Evolutionary conservation across 1,140 invertebrate species (phyloP).

Genomic region (Whitmania pigra): DNA sequence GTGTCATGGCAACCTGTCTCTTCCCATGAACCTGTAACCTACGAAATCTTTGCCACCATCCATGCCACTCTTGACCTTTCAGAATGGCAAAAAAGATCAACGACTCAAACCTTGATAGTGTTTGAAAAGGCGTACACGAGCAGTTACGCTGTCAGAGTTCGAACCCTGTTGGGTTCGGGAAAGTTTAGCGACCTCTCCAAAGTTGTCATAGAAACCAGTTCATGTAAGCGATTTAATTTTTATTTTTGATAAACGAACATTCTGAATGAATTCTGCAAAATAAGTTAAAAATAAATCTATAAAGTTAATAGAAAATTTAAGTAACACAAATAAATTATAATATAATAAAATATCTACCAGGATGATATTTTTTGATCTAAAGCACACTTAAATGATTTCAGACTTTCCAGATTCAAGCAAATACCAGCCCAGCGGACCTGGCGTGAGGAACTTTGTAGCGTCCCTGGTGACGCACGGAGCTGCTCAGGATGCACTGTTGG

Average conservation of each 20-base stretch:
- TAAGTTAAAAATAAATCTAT: too few species aligned
- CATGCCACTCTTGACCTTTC: constrained; percentile 31
- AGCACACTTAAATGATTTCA: too few species aligned
- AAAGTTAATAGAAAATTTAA: too few species aligned
- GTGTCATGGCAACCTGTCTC: constrained; percentile 80
- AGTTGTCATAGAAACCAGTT: constrained; percentile 23
- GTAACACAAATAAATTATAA: too few species aligned
- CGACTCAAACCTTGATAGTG: constrained; percentile 47
- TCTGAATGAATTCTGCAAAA: too few species aligned
- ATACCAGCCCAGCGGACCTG: background rate
- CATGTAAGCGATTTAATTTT: background rate
- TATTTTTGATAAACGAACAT: too few species aligned
- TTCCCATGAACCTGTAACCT: constrained; percentile 55
- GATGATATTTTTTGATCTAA: too few species aligned
- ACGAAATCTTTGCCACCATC: constrained; percentile 46
- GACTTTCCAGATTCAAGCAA: too few species aligned
- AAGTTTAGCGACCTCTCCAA: constrained; percentile 35
- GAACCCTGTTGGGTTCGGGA: constrained; percentile 33
- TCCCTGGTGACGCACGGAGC: background rate
- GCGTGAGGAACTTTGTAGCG: background rate
- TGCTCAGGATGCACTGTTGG: constrained; percentile 45
- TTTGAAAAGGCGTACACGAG: constrained; percentile 76
- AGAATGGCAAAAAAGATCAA: constrained; percentile 32
- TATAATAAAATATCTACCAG: too few species aligned
- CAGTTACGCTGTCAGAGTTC: constrained; percentile 77